phyloP scores from a whole-genome alignment of 2,113 vertebrate species.

The Actenoides hombroni region DNA sequence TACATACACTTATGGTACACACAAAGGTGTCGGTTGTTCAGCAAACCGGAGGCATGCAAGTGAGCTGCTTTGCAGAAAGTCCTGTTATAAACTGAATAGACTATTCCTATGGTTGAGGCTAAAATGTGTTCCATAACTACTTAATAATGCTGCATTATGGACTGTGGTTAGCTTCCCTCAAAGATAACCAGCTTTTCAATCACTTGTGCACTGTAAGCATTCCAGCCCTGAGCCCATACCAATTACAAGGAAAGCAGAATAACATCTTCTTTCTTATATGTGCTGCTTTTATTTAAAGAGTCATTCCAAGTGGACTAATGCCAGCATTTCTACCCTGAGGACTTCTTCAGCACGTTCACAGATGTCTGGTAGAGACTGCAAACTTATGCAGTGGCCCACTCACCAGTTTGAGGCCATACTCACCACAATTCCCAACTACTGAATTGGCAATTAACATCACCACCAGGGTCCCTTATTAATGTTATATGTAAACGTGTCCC shows the following conservation, averaged over 20 bases:
- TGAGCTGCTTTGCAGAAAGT: not conserved
- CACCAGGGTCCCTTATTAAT: not conserved
- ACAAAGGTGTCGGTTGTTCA: not conserved
- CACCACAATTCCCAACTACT: not conserved
- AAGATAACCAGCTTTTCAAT: conserved; percentile 47
- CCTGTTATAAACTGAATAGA: not conserved
- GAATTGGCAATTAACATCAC: not conserved
- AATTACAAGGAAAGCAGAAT: conserved; percentile 55
- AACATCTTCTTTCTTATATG: not conserved
- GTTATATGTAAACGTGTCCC: not conserved
- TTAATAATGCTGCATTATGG: not conserved
- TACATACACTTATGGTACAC: not conserved
- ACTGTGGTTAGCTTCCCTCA: not conserved
- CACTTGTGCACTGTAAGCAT: conserved; percentile 8
- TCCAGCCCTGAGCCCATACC: not conserved
- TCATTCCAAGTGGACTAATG: conserved; percentile 44
- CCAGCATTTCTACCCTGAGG: conserved; percentile 54
- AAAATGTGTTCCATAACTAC: not conserved
- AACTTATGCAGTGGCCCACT: not conserved
- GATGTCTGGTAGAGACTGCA: conserved; percentile 59
- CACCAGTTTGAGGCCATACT: not conserved
- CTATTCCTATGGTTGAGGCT: not conserved
- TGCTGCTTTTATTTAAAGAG: conserved; percentile 53
- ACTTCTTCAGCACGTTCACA: conserved; percentile 47
- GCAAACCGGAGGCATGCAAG: not conserved